Conservation (phyloP, 1,140 invertebrate genomes). For the Lasaia peninsularis region DNA sequence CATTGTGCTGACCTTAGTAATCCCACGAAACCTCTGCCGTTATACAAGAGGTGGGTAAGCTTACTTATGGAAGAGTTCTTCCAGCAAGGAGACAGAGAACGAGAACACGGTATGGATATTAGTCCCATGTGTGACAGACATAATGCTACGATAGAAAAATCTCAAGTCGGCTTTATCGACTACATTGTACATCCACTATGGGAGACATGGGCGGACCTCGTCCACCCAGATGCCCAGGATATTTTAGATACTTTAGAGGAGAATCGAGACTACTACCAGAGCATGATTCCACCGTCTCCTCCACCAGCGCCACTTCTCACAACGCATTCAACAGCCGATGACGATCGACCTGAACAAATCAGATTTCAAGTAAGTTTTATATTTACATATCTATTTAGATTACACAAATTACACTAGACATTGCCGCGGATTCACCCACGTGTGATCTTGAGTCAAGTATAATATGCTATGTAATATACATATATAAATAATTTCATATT, state of each 20-base stretch:
- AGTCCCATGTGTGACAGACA: constrained; percentile 98
- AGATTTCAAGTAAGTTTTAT: constrained; percentile 80
- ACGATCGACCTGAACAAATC: constrained; percentile 80
- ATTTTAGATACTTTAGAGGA: constrained; percentile 98
- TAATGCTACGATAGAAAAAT: constrained; percentile 97
- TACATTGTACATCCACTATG: constrained; percentile 99
- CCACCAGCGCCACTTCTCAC: constrained; percentile 80
- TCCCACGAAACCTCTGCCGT: constrained; percentile 96
- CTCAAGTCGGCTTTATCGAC: constrained; percentile 99
- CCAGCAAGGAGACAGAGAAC: constrained; percentile 95
- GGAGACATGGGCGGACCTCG: constrained; percentile 99
- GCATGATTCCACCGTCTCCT: constrained; percentile 88
- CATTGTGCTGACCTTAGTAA: constrained; percentile 99
- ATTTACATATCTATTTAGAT: neutral
- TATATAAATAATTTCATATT: too few species aligned
- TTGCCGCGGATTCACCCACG: neutral
- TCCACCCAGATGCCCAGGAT: constrained; percentile 98
- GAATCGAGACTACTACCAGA: constrained; percentile 98
- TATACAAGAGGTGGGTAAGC: constrained; percentile 96
- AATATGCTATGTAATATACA: too few species aligned
- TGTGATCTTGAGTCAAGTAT: too few species aligned
- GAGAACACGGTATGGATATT: constrained; percentile 95
- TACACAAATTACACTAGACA: too few species aligned
- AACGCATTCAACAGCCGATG: constrained; percentile 67
- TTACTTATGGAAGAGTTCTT: constrained; percentile 99